Conservation (phyloP, 1,140 invertebrate genomes). For the Aporrectodea caliginosa region DNA sequence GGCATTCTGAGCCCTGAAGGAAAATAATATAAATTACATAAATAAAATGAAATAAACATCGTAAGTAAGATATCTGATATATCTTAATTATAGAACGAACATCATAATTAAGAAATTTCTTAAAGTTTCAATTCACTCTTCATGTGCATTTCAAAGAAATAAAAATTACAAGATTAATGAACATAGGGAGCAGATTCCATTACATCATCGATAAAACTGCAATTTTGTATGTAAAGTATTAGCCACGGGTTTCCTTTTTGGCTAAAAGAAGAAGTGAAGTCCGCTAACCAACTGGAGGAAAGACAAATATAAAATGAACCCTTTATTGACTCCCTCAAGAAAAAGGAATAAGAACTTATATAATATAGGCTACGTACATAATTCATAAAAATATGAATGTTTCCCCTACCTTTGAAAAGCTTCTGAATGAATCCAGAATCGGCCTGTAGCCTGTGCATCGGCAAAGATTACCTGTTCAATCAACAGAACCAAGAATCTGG, state of each 20-base stretch:
- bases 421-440: slow-evolving; percentile 81
- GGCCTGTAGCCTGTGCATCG: slow-evolving; percentile 86
- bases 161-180: not conserved
- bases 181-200: not conserved
- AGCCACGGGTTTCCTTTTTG: too few relatives aligned
- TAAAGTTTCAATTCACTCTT: too few relatives aligned
- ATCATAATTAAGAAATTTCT: not conserved
- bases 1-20: not conserved
- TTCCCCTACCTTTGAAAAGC: slow-evolving; percentile 59
- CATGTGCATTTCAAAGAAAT: not conserved
- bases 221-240: not conserved
- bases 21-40: not conserved
- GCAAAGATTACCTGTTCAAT: slow-evolving; percentile 71
- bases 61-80: not conserved
- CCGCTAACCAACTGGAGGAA: too few relatives aligned
- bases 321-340: too few relatives aligned
- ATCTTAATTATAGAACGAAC: not conserved
- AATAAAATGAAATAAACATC: not conserved
- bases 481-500: not conserved
- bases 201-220: not conserved
- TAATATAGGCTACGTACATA: not conserved
- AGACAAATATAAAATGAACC: not conserved
- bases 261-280: too few relatives aligned
- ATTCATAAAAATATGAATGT: not conserved
- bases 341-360: not conserved